Base-by-base conservation (phyloP, 2,797 vertebrate species). In the Nannoperca obscura region DNA sequence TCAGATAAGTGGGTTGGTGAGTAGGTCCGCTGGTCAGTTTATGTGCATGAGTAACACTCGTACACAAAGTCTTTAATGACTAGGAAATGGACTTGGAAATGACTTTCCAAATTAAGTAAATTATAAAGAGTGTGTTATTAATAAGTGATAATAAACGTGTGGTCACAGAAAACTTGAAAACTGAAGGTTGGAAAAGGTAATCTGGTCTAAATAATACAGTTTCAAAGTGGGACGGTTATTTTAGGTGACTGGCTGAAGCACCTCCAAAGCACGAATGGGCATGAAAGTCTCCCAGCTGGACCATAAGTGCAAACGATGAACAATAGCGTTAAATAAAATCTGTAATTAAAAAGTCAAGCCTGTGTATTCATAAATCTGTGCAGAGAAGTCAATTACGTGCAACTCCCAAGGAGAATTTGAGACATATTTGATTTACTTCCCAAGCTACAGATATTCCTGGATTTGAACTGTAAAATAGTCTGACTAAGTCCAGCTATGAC, bases 381-480 rank as follows among this genome's bases (percentile, higher is more conserved):
- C 11, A 7, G 34, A 53, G 4, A 44, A 62, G 47, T 62, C 10
- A 49, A 30, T 13, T 30, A 30, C 50, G 9, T 36, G 34, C 9
- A 30, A n/a, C 3, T 52, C 64, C n/a, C 7, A 27, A 19, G 4
- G 34, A 50, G 11, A 10, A 75, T 32, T 60, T 52, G 24, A 58
- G 13, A 42, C 38, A 42, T 71, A 67, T 82, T 40, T 61, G 14
- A 60, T 55, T 38, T 6, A 52, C 50, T 80, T 86, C 80, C 69
- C 74, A 60, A 79, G 40, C 24, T 27, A 34, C 30, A 59, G 27
- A 85, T 77, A 65, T 81, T 76, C 52, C 47, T 61, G 49, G 40
- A 76, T 55, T 47, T 65, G 2, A 77, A 44, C 44, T 57, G 17
- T 36, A 38, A 47, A 80, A 65, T 22, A 44, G 52, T 78, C 50